Base-by-base conservation (phyloP, 2,113 vertebrate species). In the Ariopsis seemanni region DNA sequence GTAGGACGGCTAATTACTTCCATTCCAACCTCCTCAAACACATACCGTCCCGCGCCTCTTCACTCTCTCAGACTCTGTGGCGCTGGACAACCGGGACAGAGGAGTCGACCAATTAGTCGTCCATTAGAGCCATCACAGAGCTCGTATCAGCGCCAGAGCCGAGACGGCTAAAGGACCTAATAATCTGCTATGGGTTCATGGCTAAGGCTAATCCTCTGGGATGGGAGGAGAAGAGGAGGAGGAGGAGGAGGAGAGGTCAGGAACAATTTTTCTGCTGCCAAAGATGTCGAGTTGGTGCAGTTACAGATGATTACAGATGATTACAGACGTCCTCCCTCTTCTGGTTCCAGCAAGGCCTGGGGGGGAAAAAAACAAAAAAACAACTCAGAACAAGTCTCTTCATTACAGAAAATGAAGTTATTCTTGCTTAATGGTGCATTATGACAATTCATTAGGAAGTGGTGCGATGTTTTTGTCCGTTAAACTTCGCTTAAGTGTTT, bases 31-130 rank as follows among this genome's bases (percentile, higher is more conserved):
- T 83, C 91, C 93, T 92, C 96, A 95, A 95, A 96, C 95, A 94
- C 94, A 58, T 81, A 85, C 81, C 60, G 75, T 81, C 84, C 84
- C 50, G n/a, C 55, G 83, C 81, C 77, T 80, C 58, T 67, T 80
- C 80, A 77, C 95, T 96, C 95, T 96, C 95, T 95, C 96, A 96
- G 95, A 97, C 95, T 96, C 95, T 92, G 93, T 95, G 95, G 95
- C 96, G 95, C 95, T 97, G 82, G 79, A 82, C 30, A 92, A 92
- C 94, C 94, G 94, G 94, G 94, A 95, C 91, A 91, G 90, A 95
- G 94, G 95, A 96, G 95, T 94, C 91, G 93, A 93, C 95, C 96
- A 97, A 96, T 97, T 97, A 96, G 94, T 93, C 93, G 93, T 95
- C 96, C 95, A 96, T 96, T 95, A 97, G 96, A 96, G 92, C 91